Conservation (phyloP, 2,888 invertebrate genomes). For the Drosophila hamatofila region DNA sequence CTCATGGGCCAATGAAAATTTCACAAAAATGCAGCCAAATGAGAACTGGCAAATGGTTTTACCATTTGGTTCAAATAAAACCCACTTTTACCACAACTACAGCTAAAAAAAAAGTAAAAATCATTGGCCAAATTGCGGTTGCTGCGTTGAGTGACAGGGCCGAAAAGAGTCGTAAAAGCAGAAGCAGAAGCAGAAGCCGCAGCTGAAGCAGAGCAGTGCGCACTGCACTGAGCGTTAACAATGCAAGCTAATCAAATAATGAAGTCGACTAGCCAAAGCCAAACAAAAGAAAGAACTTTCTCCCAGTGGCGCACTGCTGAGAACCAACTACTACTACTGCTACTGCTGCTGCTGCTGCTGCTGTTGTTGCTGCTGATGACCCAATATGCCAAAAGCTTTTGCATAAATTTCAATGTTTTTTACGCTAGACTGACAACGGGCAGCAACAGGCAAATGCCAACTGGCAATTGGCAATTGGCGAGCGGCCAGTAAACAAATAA, state of each 20-base stretch:
- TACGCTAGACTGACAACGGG: constrained; percentile 53
- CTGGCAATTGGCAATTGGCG: constrained; percentile 19
- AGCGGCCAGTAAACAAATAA: constrained; percentile 55
- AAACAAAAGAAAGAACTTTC: constrained; percentile 76
- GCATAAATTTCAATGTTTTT: constrained; percentile 79
- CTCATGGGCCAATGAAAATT: constrained; percentile 46
- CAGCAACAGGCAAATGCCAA: constrained; percentile 22
- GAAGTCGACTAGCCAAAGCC: constrained; percentile 63
- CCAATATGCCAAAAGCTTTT: constrained; percentile 75
- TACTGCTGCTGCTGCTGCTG: neutral
- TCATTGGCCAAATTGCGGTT: constrained; percentile 51
- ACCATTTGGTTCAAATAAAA: constrained; percentile 70
- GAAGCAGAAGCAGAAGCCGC: constrained; percentile 21
- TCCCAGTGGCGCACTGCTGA: constrained; percentile 48
- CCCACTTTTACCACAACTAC: constrained; percentile 67
- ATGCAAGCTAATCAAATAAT: constrained; percentile 80
- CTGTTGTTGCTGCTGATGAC: constrained; percentile 47
- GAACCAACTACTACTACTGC: constrained; percentile 18
- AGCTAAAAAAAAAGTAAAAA: constrained; percentile 22
- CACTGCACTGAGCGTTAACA: constrained; percentile 60
- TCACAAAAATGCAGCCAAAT: constrained; percentile 39
- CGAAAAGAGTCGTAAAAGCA: constrained; percentile 24
- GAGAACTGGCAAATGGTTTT: constrained; percentile 63
- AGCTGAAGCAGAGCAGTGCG: constrained; percentile 31
- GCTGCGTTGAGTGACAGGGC: constrained; percentile 54